phyloP scores from a whole-genome alignment of 1,140 invertebrate genomes.

The Pachypeltis micranthus region DNA sequence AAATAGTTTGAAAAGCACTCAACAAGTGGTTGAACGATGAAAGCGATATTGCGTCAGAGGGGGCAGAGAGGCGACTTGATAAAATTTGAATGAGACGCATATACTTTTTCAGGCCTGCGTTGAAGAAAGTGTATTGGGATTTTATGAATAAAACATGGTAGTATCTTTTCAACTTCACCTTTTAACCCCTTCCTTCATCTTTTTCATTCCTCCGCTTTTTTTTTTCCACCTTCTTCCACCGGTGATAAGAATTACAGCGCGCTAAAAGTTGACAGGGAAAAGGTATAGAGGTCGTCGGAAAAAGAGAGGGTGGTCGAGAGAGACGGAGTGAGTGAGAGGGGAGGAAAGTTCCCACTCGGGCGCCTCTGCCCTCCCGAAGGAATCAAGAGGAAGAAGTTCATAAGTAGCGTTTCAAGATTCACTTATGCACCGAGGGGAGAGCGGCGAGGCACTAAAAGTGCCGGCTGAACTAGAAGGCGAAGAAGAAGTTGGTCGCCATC shows the following conservation, averaged over 20 bases:
- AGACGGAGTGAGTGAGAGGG: background rate
- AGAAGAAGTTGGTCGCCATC: background rate
- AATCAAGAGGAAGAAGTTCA: background rate
- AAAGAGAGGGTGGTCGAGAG: background rate
- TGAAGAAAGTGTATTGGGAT: too few species aligned
- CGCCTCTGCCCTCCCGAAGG: background rate
- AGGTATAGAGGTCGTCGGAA: too few species aligned
- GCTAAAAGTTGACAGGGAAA: background rate
- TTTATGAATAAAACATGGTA: background rate
- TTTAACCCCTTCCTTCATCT: background rate
- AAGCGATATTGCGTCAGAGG: too few species aligned
- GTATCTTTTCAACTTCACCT: too few species aligned
- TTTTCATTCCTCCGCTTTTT: background rate
- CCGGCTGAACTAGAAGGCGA: too few species aligned
- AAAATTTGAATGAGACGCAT: too few species aligned
- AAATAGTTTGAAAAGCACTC: too few species aligned
- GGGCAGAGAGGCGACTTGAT: too few species aligned
- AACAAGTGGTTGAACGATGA: too few species aligned
- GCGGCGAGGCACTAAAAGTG: too few species aligned
- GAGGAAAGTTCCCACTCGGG: background rate
- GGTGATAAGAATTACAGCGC: background rate
- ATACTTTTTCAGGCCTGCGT: too few species aligned
- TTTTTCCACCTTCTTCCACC: background rate
- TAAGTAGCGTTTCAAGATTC: constrained; percentile 1
- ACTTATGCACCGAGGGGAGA: background rate